phyloP scores from a whole-genome alignment of 2,113 vertebrate species.

The Xyrauchen texanus region DNA sequence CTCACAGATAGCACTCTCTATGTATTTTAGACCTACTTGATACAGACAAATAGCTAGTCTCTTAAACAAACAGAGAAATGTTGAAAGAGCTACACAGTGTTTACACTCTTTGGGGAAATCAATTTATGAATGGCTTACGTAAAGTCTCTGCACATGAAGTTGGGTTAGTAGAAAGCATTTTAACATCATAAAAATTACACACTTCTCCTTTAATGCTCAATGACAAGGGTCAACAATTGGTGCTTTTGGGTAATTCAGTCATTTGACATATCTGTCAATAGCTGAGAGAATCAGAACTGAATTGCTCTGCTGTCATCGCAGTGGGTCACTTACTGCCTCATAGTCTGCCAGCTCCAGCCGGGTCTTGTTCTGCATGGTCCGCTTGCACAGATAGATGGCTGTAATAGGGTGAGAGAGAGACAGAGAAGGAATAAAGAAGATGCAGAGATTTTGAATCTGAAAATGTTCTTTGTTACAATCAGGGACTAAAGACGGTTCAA shows the following conservation, averaged over 20 bases:
- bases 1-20: no score
- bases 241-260: no score
- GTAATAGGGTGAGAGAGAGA: not conserved
- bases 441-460: no score
- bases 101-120: not conserved
- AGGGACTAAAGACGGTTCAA: no score
- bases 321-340: constrained; percentile 87
- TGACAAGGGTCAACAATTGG: not conserved
- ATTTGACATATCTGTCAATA: not conserved
- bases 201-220: not conserved
- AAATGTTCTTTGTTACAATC: no score
- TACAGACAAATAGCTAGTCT: no score
- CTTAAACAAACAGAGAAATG: no score
- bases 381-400: constrained; percentile 99
- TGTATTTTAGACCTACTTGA: no score
- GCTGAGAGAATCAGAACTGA: not conserved
- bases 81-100: no score
- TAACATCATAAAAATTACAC: not conserved
- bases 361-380: constrained; percentile 99
- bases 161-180: no score
- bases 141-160: not conserved
- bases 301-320: not conserved
- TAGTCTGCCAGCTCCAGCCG: constrained; percentile 97
- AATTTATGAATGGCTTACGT: not conserved
- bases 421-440: not conserved